Conservation (phyloP, 2,797 vertebrate genomes). For the Microtus californicus region DNA sequence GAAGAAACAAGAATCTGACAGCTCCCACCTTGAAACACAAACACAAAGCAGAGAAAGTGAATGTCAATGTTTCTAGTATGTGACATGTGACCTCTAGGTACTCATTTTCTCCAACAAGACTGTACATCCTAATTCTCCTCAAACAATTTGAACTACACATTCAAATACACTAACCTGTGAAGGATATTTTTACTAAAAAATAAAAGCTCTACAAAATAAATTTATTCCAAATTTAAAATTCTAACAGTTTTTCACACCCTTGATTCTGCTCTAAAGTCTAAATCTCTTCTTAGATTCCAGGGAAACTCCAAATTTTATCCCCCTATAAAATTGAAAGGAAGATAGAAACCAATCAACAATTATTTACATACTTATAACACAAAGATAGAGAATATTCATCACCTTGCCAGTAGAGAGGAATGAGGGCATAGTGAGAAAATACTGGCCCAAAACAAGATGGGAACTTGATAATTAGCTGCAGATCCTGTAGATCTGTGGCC, state of each 20-base stretch:
- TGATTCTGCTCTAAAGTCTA: no score
- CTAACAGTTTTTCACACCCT: background rate
- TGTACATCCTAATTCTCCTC: background rate
- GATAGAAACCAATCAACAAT: background rate
- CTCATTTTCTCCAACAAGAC: background rate
- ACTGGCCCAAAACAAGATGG: background rate
- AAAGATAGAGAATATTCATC: background rate
- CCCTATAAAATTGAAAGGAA: background rate
- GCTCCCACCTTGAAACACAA: background rate
- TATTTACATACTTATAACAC: no score
- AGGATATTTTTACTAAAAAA: background rate
- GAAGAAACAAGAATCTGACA: background rate
- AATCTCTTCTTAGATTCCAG: background rate
- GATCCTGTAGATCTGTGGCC: background rate
- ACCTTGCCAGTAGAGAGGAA: background rate
- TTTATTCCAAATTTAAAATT: background rate
- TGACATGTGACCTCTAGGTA: background rate
- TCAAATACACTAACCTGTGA: background rate
- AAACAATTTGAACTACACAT: background rate
- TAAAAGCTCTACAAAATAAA: background rate
- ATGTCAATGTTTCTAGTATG: background rate
- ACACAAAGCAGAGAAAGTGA: background rate
- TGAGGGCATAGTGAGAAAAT: background rate
- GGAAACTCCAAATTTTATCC: background rate
- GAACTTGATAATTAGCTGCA: background rate